A percentile compares a stretch with the other conserved stretches of the same genome.
Evolutionary conservation across 2,797 vertebrate genomes (phyloP).

Genomic region (Sebastes glaucus): DNA sequence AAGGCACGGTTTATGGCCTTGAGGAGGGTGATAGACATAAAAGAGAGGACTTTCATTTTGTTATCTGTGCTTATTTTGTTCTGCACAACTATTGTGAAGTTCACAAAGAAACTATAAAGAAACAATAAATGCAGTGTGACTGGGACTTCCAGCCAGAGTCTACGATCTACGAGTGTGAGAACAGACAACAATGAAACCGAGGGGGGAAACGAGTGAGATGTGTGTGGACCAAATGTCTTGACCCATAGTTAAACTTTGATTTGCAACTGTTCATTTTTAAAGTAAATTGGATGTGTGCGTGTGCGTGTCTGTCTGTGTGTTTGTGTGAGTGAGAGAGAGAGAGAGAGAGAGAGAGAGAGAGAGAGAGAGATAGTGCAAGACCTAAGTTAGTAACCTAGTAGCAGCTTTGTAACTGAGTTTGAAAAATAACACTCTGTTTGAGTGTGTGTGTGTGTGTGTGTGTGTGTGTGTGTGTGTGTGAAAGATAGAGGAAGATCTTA

Average conservation of each 20-base stretch:
- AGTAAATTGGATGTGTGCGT: not conserved
- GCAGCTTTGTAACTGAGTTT: too few relatives aligned
- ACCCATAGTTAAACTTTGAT: not conserved
- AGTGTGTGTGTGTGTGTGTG: too few relatives aligned
- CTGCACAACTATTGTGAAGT: not conserved
- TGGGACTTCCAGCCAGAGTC: not conserved
- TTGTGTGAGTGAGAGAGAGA: too few relatives aligned
- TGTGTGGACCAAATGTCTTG: not conserved
- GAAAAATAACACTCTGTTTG: too few relatives aligned
- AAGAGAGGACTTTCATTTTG: not conserved
- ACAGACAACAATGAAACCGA: not conserved
- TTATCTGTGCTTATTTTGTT: not conserved
- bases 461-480: too few relatives aligned
- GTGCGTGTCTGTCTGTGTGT: too few relatives aligned
- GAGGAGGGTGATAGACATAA: not conserved
- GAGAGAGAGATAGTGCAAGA: too few relatives aligned
- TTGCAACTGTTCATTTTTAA: not conserved
- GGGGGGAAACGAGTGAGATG: not conserved
- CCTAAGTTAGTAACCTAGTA: too few relatives aligned
- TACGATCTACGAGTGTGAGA: not conserved
- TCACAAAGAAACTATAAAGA: not conserved
- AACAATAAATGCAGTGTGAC: not conserved
- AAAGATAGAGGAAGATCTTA: too few relatives aligned
- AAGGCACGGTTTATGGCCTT: not conserved
- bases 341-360: too few relatives aligned